These are phyloP conservation scores for Carapus acus DNA, from an alignment of 2,797 vertebrate species.

Conservation along the genomic window DNA sequence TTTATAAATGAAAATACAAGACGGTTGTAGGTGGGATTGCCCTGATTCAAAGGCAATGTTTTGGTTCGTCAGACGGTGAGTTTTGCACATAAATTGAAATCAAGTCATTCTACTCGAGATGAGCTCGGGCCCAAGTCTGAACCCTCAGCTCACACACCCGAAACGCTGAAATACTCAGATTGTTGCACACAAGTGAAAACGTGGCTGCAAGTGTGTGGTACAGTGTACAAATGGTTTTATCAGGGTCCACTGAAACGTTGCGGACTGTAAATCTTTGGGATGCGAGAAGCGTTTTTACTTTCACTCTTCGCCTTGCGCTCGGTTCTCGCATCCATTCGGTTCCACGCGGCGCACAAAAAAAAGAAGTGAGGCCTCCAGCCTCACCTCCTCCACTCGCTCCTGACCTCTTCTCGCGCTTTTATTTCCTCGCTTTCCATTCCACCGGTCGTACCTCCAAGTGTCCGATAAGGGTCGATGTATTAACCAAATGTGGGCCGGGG, in stretches of 20 bases:
- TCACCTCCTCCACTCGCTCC: slow-evolving; percentile 15
- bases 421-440: slow-evolving; percentile 5
- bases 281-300: slow-evolving; percentile 28
- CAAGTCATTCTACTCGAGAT: slow-evolving; percentile 29
- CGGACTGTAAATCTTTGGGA: neutral
- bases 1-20: slow-evolving; percentile 11
- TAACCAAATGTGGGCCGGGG: slow-evolving; percentile 31
- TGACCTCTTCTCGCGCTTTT: neutral
- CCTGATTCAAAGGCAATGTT: slow-evolving; percentile 30
- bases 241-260: slow-evolving; percentile 24
- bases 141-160: neutral
- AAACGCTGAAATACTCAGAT: slow-evolving; percentile 22
- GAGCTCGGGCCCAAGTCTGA: slow-evolving; percentile 14
- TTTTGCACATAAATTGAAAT: slow-evolving; percentile 60
- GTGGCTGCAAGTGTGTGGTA: slow-evolving; percentile 10
- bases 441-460: slow-evolving; percentile 34
- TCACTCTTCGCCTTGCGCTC: slow-evolving; percentile 20
- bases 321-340: slow-evolving; percentile 1
- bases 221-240: slow-evolving; percentile 17
- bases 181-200: slow-evolving; percentile 30
- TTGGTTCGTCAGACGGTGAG: slow-evolving; percentile 35
- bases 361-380: neutral
- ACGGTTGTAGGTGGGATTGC: slow-evolving; percentile 39
- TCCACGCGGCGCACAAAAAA: slow-evolving; percentile 16
- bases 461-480: slow-evolving; percentile 35